Base-by-base conservation (phyloP, 2,888 invertebrate species). In the Agrotis segetum region DNA sequence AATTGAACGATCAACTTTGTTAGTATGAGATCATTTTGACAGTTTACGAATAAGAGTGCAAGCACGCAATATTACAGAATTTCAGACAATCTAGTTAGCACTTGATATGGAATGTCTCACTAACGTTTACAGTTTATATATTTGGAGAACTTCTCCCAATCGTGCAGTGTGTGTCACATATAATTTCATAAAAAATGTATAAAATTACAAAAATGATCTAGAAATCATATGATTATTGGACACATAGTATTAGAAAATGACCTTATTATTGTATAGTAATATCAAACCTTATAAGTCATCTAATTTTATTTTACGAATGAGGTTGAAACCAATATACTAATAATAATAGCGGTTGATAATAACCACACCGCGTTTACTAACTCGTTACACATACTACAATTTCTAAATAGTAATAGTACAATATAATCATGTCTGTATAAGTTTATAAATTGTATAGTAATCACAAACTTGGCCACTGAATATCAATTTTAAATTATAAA, bases 21-120 rank as follows among this genome's bases (percentile, higher is more conserved):
- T 53, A 53, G 7, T 19, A 71, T 17, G 78, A 82, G 82, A 84
- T 84, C 77, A 75, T 63, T 63, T 56, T 61, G 64, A 81, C 61
- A 84, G 53, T 75, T 73, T 62, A 71, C 63, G 63, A 67, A 71
- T 65, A 64, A 67, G 29, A 71, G 64, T 71, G 72, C 71, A 75
- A 75, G 55, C 63, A 65, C 56, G 71, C 74, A 81, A 71, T 64
- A 77, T 73, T 69, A 66, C 62, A 70, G 58, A 78, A 78, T 66
- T 68, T 73, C 68, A 83, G 61, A 76, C 74, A 71, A 73, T 83
- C 82, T 82, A 85, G 84, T 83, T 86, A 87, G 85, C 85, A 88
- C 89, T 92, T 91, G 96, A 96, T 96, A 96, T 96, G 96, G 96
- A 96, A 96, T 96, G 96, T 96, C 96, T 96, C 96, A 94, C 92